Conservation (phyloP, 1,140 invertebrate genomes). For the Papilio xuthus region DNA sequence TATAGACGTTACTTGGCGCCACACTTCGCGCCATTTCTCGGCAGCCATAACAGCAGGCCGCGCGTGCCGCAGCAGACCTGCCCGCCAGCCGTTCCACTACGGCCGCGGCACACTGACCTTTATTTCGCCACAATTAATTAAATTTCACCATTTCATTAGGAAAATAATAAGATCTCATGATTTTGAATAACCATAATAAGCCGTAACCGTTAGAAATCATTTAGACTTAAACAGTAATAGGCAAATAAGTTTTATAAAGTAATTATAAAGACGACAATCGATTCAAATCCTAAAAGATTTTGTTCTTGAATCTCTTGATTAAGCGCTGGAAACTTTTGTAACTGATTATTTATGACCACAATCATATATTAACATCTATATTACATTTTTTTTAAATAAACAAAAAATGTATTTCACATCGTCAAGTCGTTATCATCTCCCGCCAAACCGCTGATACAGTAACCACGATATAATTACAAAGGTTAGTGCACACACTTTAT, state of each 20-base stretch:
- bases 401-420: background rate
- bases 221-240: too few species aligned
- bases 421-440: background rate
- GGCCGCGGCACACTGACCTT: conserved; percentile 21
- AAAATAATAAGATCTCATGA: background rate
- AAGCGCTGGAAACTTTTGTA: background rate
- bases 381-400: background rate
- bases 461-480: conserved; percentile 1
- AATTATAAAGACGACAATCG: too few species aligned
- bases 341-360: background rate
- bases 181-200: too few species aligned
- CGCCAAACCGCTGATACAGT: conserved; percentile 6
- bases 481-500: background rate
- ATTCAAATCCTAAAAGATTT: too few species aligned
- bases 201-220: too few species aligned
- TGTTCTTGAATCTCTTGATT: too few species aligned
- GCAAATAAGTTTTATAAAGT: too few species aligned
- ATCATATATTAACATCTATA: background rate
- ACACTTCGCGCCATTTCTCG: conserved; percentile 3
- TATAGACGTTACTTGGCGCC: background rate
- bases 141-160: conserved; percentile 6
- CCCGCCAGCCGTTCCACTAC: background rate
- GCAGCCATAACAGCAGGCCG: background rate
- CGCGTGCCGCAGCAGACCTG: conserved; percentile 1
- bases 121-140: background rate